Percentiles rank a stretch among this genome's conserved stretches.
Conservation (phyloP, 2,113 vertebrate species). For the Prunella fulvescens region DNA sequence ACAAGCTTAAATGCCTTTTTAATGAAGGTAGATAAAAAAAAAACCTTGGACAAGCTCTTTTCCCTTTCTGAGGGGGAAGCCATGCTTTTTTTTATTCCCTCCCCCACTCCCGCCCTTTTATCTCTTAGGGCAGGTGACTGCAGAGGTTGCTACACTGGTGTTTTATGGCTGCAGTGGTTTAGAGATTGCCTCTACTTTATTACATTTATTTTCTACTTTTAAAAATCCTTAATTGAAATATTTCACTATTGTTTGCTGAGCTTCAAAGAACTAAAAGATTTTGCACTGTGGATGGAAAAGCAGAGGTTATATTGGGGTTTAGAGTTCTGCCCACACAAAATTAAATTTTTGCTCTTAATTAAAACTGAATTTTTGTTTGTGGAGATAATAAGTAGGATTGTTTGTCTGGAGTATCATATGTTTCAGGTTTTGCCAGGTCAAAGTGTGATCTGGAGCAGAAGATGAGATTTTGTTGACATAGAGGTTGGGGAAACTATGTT, state of each 20-base stretch:
- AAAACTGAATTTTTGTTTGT: neutral
- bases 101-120: neutral
- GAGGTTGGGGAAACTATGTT: neutral
- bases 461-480: neutral
- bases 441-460: neutral
- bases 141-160: neutral
- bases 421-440: neutral
- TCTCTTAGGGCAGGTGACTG: neutral
- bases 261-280: neutral
- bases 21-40: neutral
- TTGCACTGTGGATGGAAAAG: neutral
- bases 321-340: neutral
- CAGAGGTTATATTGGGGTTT: neutral
- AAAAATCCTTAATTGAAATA: neutral
- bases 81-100: neutral
- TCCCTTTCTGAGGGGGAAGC: neutral
- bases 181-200: neutral
- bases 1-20: neutral
- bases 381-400: neutral
- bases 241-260: neutral
- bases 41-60: neutral
- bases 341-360: neutral
- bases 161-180: neutral
- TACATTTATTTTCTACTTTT: neutral
- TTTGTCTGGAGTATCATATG: accelerated